These are phyloP conservation scores for Eunapius fragilis DNA, from an alignment of 37 sponge, comb jelly and placozoan species.

Conservation along the genomic window DNA sequence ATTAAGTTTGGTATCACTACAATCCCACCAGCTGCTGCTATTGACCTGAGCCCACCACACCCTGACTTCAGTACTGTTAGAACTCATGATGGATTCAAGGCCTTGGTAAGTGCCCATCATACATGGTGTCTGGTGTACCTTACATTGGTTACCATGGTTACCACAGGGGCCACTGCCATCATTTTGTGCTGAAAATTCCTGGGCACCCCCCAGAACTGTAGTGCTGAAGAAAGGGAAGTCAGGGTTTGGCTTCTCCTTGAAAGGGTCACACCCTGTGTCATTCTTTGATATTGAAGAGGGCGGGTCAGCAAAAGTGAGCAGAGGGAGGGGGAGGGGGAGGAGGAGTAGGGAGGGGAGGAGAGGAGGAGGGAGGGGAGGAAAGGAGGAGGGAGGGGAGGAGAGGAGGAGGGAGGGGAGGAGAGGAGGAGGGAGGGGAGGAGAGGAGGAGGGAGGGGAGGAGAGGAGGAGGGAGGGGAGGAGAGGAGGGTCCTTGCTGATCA, in stretches of 20 bases:
- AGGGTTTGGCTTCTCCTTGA: conserved; percentile 51
- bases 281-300: conserved; percentile 38
- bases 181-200: conserved; percentile 53
- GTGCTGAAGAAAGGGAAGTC: conserved; percentile 10
- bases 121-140: too few species aligned
- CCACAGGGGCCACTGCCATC: conserved; percentile 54
- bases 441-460: not conserved
- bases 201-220: conserved; percentile 52
- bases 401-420: not conserved
- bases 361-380: not conserved
- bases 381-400: not conserved
- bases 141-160: too few species aligned
- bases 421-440: not conserved
- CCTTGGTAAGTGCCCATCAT: conserved; percentile 14
- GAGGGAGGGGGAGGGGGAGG: not conserved
- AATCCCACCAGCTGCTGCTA: conserved; percentile 19
- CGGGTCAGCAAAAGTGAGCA: conserved; percentile 41
- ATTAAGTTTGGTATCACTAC: not conserved
- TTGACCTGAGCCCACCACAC: conserved; percentile 2
- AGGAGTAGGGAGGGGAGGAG: not conserved
- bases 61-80: conserved; percentile 27
- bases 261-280: conserved; percentile 39
- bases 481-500: not conserved
- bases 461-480: not conserved
- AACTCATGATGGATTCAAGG: conserved; percentile 47